Evolutionary conservation across 2,888 invertebrate genomes (phyloP).

Genomic region (Agonopterix arenella): DNA sequence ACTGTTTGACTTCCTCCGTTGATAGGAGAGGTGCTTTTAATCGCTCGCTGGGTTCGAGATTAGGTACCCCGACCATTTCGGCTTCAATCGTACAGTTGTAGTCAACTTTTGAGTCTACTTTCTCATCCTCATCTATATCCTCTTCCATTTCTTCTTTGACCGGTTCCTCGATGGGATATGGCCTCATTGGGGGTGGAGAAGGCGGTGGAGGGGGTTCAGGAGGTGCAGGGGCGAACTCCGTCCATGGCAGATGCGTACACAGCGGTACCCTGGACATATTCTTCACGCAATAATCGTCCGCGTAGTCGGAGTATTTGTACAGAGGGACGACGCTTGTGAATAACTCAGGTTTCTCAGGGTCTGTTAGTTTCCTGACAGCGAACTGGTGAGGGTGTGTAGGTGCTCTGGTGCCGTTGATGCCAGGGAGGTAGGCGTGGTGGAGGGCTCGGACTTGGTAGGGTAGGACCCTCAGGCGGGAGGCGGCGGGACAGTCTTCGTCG

Average conservation of each 20-base stretch:
- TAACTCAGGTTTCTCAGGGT: slow-evolving; percentile 42
- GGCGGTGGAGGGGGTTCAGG: slow-evolving; percentile 52
- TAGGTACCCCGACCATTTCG: slow-evolving; percentile 29
- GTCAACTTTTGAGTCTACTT: slow-evolving; percentile 7
- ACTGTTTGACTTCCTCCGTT: slow-evolving; percentile 30
- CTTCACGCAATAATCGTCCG: slow-evolving; percentile 64
- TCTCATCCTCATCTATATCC: slow-evolving; percentile 12
- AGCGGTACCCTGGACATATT: slow-evolving; percentile 54
- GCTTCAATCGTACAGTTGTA: slow-evolving; percentile 15
- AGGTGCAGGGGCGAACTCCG: slow-evolving; percentile 56
- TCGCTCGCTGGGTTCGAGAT: slow-evolving; percentile 49
- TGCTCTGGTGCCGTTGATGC: slow-evolving; percentile 78
- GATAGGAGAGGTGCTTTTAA: slow-evolving; percentile 47
- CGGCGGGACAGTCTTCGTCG: slow-evolving; percentile 48
- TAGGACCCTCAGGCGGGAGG: slow-evolving; percentile 44
- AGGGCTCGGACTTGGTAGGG: slow-evolving; percentile 71
- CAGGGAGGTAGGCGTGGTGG: slow-evolving; percentile 72
- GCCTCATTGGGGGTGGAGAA: slow-evolving; percentile 45
- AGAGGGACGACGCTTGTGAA: slow-evolving; percentile 62
- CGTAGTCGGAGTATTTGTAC: slow-evolving; percentile 68
- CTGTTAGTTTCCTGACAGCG: slow-evolving; percentile 50
- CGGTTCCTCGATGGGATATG: slow-evolving; percentile 35
- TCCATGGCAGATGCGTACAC: slow-evolving; percentile 49
- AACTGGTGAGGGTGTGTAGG: slow-evolving; percentile 49
- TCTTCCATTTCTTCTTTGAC: slow-evolving; percentile 18